Conservation (phyloP, 2,797 vertebrate species). For the Corythornis leucogaster region DNA sequence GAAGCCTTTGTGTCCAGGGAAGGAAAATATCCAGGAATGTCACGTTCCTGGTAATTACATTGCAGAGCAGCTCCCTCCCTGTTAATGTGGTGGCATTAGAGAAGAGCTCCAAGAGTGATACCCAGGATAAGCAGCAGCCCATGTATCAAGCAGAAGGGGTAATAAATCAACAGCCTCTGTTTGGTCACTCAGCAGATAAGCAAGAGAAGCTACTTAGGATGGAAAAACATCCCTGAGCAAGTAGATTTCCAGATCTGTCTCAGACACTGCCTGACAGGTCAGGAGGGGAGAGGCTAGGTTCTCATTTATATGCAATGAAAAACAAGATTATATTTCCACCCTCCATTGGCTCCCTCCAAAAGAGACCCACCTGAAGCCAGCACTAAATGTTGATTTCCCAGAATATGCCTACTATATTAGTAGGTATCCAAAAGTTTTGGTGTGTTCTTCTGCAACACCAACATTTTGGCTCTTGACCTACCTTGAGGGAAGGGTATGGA, state of each 20-base stretch:
- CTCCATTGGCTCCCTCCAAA: neutral
- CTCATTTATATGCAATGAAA: neutral
- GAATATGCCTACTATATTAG: neutral
- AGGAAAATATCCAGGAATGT: neutral
- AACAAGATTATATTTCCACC: neutral
- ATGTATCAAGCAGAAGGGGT: conserved; percentile 33
- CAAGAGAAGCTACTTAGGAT: conserved; percentile 25
- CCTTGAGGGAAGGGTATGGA: neutral
- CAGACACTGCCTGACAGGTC: neutral
- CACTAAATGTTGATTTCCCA: neutral
- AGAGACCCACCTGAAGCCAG: neutral
- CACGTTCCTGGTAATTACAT: neutral
- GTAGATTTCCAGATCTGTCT: conserved; percentile 9
- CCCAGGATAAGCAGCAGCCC: neutral
- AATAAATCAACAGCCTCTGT: conserved; percentile 36
- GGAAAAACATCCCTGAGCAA: neutral
- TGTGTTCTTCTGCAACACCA: neutral
- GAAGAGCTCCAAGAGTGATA: neutral
- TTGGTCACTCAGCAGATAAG: neutral
- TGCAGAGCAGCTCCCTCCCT: neutral
- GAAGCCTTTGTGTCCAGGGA: neutral
- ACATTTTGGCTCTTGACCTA: neutral
- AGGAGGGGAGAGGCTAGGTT: neutral
- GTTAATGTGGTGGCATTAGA: neutral
- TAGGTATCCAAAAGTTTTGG: neutral